These are phyloP conservation scores for Nothoprocta perdicaria DNA, from an alignment of 2,113 vertebrate species.

Conservation along the genomic window DNA sequence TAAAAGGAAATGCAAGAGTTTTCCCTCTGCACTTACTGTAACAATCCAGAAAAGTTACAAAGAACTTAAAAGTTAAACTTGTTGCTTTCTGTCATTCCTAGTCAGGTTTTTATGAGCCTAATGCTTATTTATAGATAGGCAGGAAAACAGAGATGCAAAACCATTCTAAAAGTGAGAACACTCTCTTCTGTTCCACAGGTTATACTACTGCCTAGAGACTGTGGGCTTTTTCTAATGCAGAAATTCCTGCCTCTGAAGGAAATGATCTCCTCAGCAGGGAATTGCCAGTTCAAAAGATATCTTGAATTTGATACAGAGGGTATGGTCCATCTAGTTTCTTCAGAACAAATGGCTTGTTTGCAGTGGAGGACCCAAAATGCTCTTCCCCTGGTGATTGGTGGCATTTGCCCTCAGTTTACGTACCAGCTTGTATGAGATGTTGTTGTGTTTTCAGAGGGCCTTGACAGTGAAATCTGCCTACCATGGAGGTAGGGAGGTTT, in stretches of 20 bases:
- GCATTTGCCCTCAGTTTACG: constrained; percentile 40
- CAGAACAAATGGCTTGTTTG: constrained; percentile 54
- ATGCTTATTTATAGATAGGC: constrained; percentile 11
- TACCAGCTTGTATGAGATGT: background rate
- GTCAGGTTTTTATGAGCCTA: background rate
- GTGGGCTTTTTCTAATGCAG: constrained; percentile 71
- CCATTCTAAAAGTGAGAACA: constrained; percentile 69
- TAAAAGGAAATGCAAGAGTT: background rate
- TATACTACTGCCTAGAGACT: constrained; percentile 69
- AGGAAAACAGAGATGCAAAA: constrained; percentile 10
- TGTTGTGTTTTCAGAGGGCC: constrained; percentile 13
- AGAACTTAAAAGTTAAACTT: background rate
- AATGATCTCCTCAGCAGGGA: constrained; percentile 70
- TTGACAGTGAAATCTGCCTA: constrained; percentile 2
- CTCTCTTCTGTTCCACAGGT: constrained; percentile 73
- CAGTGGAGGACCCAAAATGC: constrained; percentile 69
- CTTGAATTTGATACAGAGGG: constrained; percentile 71
- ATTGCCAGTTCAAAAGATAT: constrained; percentile 70
- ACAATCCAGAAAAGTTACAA: background rate
- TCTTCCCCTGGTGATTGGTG: constrained; percentile 50
- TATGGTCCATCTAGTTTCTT: constrained; percentile 69
- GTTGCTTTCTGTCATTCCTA: constrained; percentile 20
- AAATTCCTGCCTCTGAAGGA: constrained; percentile 71
- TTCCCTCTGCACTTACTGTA: constrained; percentile 12
- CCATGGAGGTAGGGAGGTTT: constrained; percentile 15